These are phyloP conservation scores for Xerus rutilus DNA, from an alignment of 2,797 vertebrate species.

Conservation along the genomic window DNA sequence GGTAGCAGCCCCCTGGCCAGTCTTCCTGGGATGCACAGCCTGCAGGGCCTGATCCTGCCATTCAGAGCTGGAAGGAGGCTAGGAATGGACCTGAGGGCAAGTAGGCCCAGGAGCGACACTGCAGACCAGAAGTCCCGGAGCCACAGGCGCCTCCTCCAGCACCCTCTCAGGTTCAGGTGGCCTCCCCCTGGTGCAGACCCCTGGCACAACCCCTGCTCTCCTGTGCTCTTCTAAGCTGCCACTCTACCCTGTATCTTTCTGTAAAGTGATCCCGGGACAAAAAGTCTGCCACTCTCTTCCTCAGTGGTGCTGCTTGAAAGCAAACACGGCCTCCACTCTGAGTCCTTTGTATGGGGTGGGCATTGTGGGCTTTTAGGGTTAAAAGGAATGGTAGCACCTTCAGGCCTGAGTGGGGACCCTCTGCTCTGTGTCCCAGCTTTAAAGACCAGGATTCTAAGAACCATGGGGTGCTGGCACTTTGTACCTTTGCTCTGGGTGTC, in stretches of 20 bases:
- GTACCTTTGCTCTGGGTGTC: neutral
- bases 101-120: neutral
- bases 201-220: neutral
- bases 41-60: neutral
- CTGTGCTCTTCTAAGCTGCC: neutral
- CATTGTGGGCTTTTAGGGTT: neutral
- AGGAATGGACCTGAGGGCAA: neutral
- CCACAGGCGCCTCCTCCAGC: neutral
- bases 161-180: neutral
- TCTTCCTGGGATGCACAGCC: neutral
- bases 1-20: neutral
- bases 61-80: neutral
- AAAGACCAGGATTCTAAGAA: neutral
- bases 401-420: neutral
- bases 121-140: neutral
- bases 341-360: fast-evolving
- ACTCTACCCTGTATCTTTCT: neutral
- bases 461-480: neutral
- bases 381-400: neutral
- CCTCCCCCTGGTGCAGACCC: no score
- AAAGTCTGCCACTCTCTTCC: neutral
- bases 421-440: neutral
- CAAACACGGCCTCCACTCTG: fast-evolving
- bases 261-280: neutral
- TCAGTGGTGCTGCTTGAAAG: neutral